These are phyloP conservation scores for Drosophila fuyamai DNA, from an alignment of 1,140 invertebrate genomes.

Conservation along the genomic window DNA sequence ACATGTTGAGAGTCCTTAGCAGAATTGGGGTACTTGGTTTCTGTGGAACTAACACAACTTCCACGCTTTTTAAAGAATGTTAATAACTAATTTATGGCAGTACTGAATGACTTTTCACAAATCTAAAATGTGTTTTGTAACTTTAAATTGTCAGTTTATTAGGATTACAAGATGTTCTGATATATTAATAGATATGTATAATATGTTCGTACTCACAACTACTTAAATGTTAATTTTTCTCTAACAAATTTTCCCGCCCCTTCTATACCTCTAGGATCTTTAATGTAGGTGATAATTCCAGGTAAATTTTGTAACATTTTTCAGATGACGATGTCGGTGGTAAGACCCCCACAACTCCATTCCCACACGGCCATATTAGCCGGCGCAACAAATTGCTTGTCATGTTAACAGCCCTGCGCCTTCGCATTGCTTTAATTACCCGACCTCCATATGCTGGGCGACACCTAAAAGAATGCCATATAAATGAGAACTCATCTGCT, in stretches of 20 bases:
- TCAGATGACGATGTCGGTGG: background rate
- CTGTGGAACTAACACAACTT: constrained; percentile 28
- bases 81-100: too few species aligned
- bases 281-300: too few species aligned
- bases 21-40: background rate
- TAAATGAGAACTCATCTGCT: constrained; percentile 37
- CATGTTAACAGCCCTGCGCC: constrained; percentile 37
- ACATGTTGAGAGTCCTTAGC: constrained; percentile 14
- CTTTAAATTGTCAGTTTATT: too few species aligned
- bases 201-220: too few species aligned
- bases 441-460: constrained; percentile 28
- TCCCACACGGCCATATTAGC: background rate
- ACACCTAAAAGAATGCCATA: constrained; percentile 33
- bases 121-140: too few species aligned
- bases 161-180: too few species aligned
- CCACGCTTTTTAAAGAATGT: background rate
- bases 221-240: too few species aligned
- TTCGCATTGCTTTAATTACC: constrained; percentile 48
- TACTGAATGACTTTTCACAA: too few species aligned
- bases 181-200: too few species aligned
- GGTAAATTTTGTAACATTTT: background rate
- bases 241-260: too few species aligned
- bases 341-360: constrained; percentile 3
- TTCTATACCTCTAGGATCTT: too few species aligned
- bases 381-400: constrained; percentile 44